Evolutionary conservation across 1,140 invertebrate genomes (phyloP), one percentile per base, ranked within the genome.

Genomic region (Drosophila teissieri): DNA sequence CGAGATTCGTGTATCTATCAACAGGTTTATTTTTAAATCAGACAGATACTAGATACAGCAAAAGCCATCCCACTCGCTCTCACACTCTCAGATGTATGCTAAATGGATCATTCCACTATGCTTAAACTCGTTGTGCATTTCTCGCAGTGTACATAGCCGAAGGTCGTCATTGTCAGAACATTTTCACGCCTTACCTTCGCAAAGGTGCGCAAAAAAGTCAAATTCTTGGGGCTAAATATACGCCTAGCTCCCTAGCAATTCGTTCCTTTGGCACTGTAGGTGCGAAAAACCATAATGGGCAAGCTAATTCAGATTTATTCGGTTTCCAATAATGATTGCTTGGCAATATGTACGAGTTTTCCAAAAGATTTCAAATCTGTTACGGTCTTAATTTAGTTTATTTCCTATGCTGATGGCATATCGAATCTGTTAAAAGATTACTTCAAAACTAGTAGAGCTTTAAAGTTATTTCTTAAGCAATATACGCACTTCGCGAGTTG

Each of bases 11-110:
- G 67, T 70, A 70, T 69, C 67, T 57, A 70, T 70, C 64, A 70
- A 70, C 67, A 70, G 65, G 68, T 72, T 72, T 72, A 72, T 72
- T 72, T 72, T 70, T 72, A 72, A 57, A 49, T 11, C 70, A 12
- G 51, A 64, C 37, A 64, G 58, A 63, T 45, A 75, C 60, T 57
- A 49, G 65, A 72, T 56, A 70, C 65, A 72, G 57, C 37, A 72
- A 44, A 57, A 12, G 39, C 64, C 44, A 10, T 70, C 51, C 19
- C 64, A 12, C 15, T 65, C 12, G 44, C 24, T 22, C 24, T 15
- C 19, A 14, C 52, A 14, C 52, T 42, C 15, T 11, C 8, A 12
- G 53, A 36, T 40, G 34, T 42, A 53, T 63, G 37, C 51, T 24
- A 54, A 45, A 24, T 63, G 62, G 31, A 64, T 53, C 57, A 27